A percentile compares a stretch with the other conserved stretches of the same genome.
These are phyloP conservation scores for Pomacea canaliculata DNA, from an alignment of 2,888 invertebrate genomes.

Conservation along the genomic window DNA sequence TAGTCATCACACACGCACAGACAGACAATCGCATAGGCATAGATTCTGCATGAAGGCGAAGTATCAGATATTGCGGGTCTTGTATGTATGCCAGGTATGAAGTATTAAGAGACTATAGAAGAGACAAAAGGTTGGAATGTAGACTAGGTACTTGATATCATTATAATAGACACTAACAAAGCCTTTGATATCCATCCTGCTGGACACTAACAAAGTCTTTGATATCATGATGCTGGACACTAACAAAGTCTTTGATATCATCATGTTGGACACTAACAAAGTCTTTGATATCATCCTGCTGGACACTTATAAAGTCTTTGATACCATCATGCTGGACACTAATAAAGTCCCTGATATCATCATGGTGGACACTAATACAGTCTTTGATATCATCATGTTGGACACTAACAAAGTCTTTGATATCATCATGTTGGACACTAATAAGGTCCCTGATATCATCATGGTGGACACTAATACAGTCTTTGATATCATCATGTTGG, in stretches of 20 bases:
- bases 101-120: too few species aligned
- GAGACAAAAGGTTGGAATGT: too few species aligned
- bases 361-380: neutral
- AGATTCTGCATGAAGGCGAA: too few species aligned
- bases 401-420: neutral
- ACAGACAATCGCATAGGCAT: too few species aligned
- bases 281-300: conserved; percentile 17
- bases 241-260: neutral
- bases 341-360: neutral
- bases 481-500: neutral
- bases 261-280: neutral
- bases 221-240: too few species aligned
- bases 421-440: neutral
- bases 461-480: neutral
- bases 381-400: neutral
- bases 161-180: too few species aligned
- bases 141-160: too few species aligned
- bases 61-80: too few species aligned
- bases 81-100: too few species aligned
- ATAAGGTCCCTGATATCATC: neutral
- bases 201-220: too few species aligned
- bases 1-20: too few species aligned
- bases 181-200: too few species aligned
- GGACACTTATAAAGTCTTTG: conserved; percentile 11
- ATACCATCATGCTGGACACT: conserved; percentile 14